phyloP scores from a whole-genome alignment of 1,140 invertebrate genomes.

The Drosophila punjabiensis region DNA sequence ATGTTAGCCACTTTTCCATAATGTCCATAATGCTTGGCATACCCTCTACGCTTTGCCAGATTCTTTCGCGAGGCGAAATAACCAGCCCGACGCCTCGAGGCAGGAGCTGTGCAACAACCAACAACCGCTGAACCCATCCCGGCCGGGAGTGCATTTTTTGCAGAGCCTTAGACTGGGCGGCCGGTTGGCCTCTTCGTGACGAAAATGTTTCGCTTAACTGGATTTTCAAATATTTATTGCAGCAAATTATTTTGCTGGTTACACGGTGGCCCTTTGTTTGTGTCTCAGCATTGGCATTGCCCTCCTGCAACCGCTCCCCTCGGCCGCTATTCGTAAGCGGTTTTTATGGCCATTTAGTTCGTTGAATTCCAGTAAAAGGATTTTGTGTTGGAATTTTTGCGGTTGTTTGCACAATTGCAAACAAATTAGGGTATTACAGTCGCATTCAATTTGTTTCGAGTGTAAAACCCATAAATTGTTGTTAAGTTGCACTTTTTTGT shows the following conservation, averaged over 20 bases:
- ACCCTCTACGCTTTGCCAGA: constrained; percentile 18
- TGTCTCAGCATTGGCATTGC: constrained; percentile 37
- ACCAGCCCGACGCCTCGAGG: constrained; percentile 16
- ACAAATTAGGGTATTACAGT: constrained; percentile 61
- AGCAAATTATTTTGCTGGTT: constrained; percentile 80
- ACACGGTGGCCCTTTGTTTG: constrained; percentile 56
- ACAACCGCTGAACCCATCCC: constrained; percentile 2
- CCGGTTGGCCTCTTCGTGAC: constrained; percentile 72
- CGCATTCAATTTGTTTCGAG: constrained; percentile 32
- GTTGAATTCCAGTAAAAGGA: constrained; percentile 55
- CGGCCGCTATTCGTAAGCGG: constrained; percentile 36
- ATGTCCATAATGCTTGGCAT: not conserved
- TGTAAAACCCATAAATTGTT: constrained; percentile 34
- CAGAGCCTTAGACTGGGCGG: constrained; percentile 45
- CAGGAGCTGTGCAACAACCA: constrained; percentile 18
- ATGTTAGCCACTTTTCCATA: too few relatives aligned
- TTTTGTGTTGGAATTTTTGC: constrained; percentile 50
- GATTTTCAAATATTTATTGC: constrained; percentile 84
- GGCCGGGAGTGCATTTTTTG: constrained; percentile 48
- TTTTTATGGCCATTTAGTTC: constrained; percentile 81
- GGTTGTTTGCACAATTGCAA: constrained; percentile 57
- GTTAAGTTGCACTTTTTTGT: constrained; percentile 4
- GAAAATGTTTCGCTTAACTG: constrained; percentile 82
- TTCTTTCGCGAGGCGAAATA: constrained; percentile 1
- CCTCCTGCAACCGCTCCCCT: not conserved